Percentiles rank a stretch among this genome's conserved stretches.
phyloP scores from a whole-genome alignment of 2,888 invertebrate genomes.

The Drosophila koepferae region DNA sequence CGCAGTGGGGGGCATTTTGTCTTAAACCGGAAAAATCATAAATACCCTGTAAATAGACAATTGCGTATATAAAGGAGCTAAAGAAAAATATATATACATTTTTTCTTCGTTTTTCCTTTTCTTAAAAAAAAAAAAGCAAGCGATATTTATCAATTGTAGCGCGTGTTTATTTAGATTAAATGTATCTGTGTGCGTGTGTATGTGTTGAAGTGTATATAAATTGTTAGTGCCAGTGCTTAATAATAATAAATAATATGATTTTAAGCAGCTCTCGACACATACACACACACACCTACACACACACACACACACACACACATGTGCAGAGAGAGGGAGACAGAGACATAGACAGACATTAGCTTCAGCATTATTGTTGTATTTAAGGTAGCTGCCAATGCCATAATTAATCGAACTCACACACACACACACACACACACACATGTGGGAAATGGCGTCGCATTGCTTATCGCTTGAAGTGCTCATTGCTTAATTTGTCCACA shows the following conservation, averaged over 20 bases:
- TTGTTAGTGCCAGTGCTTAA: constrained; percentile 31
- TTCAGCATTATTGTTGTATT: constrained; percentile 27
- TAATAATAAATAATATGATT: constrained; percentile 68
- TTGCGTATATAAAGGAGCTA: neutral
- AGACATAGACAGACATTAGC: neutral
- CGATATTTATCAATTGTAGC: constrained; percentile 51
- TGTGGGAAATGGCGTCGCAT: constrained; percentile 64
- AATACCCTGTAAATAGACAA: neutral
- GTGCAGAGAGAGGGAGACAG: no score
- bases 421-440: constrained; percentile 31
- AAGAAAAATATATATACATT: neutral
- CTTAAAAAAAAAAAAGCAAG: neutral
- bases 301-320: neutral
- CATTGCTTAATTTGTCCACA: constrained; percentile 55
- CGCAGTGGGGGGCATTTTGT: neutral
- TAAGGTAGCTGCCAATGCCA: constrained; percentile 60
- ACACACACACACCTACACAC: neutral
- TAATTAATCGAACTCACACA: constrained; percentile 64
- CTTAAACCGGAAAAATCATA: neutral
- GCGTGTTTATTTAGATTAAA: constrained; percentile 65
- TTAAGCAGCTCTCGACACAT: constrained; percentile 41
- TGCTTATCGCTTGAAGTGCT: constrained; percentile 73
- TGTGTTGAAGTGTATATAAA: constrained; percentile 14
- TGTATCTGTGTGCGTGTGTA: constrained; percentile 1
- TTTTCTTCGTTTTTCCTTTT: no score